Percentiles rank a stretch among this genome's conserved stretches.
These are phyloP conservation scores for Lasioglossum zephyrum DNA, from an alignment of 2,888 invertebrate species.

Conservation along the genomic window DNA sequence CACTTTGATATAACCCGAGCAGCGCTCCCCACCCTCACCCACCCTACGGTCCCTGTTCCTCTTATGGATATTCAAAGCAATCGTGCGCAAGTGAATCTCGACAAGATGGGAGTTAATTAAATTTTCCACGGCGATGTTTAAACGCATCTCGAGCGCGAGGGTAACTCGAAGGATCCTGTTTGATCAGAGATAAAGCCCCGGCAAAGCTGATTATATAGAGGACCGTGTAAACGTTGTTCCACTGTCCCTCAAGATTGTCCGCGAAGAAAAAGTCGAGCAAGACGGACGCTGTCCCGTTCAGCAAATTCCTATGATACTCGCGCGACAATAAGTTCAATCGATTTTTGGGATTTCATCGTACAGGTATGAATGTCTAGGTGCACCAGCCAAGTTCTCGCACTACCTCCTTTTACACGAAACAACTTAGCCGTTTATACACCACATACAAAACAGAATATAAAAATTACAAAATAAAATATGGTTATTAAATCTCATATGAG, in stretches of 20 bases:
- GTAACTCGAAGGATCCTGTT: conserved; percentile 22
- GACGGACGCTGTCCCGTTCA: background rate
- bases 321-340: background rate
- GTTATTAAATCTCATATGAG: too few relatives aligned
- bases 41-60: background rate
- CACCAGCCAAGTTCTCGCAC: too few relatives aligned
- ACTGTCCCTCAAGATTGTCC: background rate
- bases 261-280: conserved; percentile 6
- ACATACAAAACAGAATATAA: too few relatives aligned
- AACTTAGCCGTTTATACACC: too few relatives aligned
- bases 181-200: conserved; percentile 35
- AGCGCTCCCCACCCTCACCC: too few relatives aligned
- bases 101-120: conserved; percentile 55
- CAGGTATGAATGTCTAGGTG: background rate
- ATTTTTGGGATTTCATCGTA: background rate
- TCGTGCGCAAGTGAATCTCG: conserved; percentile 41
- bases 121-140: conserved; percentile 49
- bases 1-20: conserved; percentile 28
- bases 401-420: too few relatives aligned
- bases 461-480: too few relatives aligned
- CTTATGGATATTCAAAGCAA: conserved; percentile 43
- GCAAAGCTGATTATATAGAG: conserved; percentile 9
- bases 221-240: conserved; percentile 27
- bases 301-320: background rate
- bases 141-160: conserved; percentile 13